A percentile compares a stretch with the other conserved stretches of the same genome.
Evolutionary conservation across 2,113 vertebrate genomes (phyloP).

Genomic region (Lota lota): DNA sequence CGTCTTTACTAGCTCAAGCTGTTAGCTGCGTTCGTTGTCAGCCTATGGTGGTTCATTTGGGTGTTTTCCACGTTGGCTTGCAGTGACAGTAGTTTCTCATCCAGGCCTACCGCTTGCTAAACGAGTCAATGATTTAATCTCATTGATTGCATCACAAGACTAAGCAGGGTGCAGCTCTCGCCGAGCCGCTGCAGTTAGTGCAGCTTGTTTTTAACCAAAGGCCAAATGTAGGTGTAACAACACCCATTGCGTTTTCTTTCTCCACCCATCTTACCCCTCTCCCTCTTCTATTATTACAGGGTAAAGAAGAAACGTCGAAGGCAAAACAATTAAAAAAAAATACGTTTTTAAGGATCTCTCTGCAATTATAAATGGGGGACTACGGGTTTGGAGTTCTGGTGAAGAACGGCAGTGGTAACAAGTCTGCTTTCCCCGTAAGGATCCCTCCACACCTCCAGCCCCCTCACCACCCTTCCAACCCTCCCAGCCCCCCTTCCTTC

Average conservation of each 20-base stretch:
- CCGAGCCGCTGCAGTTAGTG: constrained; percentile 40
- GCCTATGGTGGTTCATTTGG: constrained; percentile 24
- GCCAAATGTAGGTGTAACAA: constrained; percentile 37
- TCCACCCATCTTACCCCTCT: background rate
- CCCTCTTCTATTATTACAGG: constrained; percentile 37
- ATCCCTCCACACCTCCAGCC: constrained; percentile 98
- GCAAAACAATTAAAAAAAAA: constrained; percentile 50
- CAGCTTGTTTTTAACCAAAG: constrained; percentile 21
- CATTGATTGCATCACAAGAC: constrained; percentile 67
- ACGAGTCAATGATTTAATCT: constrained; percentile 64
- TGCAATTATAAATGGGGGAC: constrained; percentile 96
- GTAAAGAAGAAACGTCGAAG: constrained; percentile 59
- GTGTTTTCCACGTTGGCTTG: constrained; percentile 54
- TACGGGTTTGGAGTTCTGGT: constrained; percentile 99
- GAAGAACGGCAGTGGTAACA: constrained; percentile 97
- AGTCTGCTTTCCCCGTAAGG: constrained; percentile 96
- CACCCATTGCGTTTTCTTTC: constrained; percentile 15
- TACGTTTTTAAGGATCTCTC: constrained; percentile 55
- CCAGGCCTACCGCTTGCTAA: constrained; percentile 49
- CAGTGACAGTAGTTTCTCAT: constrained; percentile 48
- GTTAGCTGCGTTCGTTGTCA: constrained; percentile 33
- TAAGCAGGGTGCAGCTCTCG: constrained; percentile 55
- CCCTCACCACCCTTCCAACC: constrained; percentile 88
- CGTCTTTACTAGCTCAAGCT: constrained; percentile 43
- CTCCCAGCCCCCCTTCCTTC: constrained; percentile 92